Percentiles rank a stretch among this genome's conserved stretches.
Evolutionary conservation across 2,888 invertebrate genomes (phyloP).

Genomic region (Cataglyphis cursor): DNA sequence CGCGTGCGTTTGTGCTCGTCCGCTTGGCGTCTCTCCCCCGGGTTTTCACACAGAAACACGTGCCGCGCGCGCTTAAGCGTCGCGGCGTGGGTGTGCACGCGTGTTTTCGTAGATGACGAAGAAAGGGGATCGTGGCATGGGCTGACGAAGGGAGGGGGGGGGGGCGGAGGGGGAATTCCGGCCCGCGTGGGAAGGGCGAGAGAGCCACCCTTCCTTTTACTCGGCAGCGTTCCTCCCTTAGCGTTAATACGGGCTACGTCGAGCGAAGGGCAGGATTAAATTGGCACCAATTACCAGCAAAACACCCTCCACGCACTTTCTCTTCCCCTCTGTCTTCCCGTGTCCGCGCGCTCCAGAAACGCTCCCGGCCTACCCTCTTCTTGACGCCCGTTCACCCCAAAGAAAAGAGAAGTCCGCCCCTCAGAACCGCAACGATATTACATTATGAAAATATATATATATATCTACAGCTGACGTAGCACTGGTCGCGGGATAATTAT

Average conservation of each 20-base stretch:
- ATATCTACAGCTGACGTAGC: constrained; percentile 80
- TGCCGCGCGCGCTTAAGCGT: constrained; percentile 60
- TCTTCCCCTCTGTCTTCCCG: constrained; percentile 82
- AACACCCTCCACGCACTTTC: constrained; percentile 86
- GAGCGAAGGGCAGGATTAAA: constrained; percentile 89
- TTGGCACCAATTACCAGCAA: constrained; percentile 90
- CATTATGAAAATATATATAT: constrained; percentile 82
- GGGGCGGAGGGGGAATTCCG: constrained; percentile 53
- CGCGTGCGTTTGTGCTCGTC: constrained; percentile 56
- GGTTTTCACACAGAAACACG: constrained; percentile 65
- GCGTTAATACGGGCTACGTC: constrained; percentile 84
- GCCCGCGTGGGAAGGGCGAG: constrained; percentile 75
- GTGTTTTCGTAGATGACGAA: constrained; percentile 62
- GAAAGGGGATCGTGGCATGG: constrained; percentile 58
- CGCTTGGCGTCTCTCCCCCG: constrained; percentile 59
- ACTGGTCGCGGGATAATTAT: constrained; percentile 77
- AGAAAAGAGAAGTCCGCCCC: constrained; percentile 75
- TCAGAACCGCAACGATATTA: constrained; percentile 80
- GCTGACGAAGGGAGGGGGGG: constrained; percentile 59
- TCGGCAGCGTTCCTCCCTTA: constrained; percentile 77
- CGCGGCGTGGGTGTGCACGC: constrained; percentile 60
- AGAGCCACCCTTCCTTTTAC: constrained; percentile 66
- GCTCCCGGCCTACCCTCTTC: constrained; percentile 58
- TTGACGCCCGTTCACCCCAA: constrained; percentile 65
- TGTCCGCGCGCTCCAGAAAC: constrained; percentile 35